These are phyloP conservation scores for Forbesichthys agassizii DNA, from an alignment of 2,113 vertebrate species.

Conservation along the genomic window DNA sequence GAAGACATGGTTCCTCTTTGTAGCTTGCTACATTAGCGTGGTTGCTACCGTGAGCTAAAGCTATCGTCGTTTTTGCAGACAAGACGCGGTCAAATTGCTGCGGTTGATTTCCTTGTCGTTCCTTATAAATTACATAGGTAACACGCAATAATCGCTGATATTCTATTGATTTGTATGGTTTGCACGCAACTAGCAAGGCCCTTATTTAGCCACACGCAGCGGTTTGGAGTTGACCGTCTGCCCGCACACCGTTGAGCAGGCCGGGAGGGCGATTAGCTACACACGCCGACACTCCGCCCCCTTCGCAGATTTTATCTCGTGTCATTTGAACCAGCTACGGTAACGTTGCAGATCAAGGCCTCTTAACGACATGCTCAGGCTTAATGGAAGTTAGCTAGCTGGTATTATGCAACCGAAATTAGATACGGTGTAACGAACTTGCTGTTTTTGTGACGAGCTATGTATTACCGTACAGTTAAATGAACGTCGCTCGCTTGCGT, in stretches of 20 bases:
- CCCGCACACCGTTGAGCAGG: slow-evolving; percentile 53
- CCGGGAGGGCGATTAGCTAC: slow-evolving; percentile 47
- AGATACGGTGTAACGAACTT: not conserved
- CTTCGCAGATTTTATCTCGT: slow-evolving; percentile 69
- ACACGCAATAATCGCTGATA: not conserved
- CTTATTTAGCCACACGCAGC: slow-evolving; percentile 19
- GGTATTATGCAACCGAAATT: slow-evolving; percentile 18
- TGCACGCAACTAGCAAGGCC: slow-evolving; percentile 15
- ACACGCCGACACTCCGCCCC: slow-evolving; percentile 63
- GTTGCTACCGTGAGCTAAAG: slow-evolving; percentile 50
- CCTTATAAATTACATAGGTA: no score
- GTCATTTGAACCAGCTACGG: slow-evolving; percentile 57
- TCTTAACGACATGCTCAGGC: slow-evolving; percentile 40
- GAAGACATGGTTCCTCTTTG: slow-evolving; percentile 71
- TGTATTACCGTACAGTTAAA: not conserved
- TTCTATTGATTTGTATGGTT: not conserved
- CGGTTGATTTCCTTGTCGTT: not conserved
- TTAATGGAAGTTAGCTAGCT: slow-evolving; percentile 11
- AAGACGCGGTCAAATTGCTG: slow-evolving; percentile 5
- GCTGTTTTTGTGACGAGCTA: not conserved
- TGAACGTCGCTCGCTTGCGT: not conserved
- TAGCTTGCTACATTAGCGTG: slow-evolving; percentile 47
- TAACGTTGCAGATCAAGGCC: slow-evolving; percentile 24
- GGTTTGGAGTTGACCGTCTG: slow-evolving; percentile 46
- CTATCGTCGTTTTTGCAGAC: slow-evolving; percentile 35